phyloP scores from a whole-genome alignment of 2,113 vertebrate species.

The Cochlearius cochlearius region DNA sequence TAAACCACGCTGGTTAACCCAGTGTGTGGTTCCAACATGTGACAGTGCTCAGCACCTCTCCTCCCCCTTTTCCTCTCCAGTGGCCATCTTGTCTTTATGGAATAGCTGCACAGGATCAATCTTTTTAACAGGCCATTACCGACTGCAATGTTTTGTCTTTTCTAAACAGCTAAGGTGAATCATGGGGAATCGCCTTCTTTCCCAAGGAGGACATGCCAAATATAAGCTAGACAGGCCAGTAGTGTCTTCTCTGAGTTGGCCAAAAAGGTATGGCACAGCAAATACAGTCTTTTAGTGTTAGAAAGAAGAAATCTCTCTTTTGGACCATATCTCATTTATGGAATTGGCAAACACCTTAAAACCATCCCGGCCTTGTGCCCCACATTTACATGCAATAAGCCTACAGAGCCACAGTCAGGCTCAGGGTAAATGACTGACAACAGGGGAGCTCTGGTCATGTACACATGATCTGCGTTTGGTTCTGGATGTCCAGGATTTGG shows the following conservation, averaged over 20 bases:
- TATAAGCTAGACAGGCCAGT: slow-evolving; percentile 34
- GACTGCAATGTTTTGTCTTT: background rate
- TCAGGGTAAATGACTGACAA: background rate
- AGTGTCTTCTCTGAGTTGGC: slow-evolving; percentile 43
- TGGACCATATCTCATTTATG: background rate
- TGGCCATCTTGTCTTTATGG: slow-evolving; percentile 8
- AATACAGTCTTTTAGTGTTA: background rate
- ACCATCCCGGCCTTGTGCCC: background rate
- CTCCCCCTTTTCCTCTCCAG: background rate
- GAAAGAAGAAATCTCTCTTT: slow-evolving; percentile 42
- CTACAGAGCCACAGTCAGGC: background rate
- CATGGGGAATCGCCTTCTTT: slow-evolving; percentile 35
- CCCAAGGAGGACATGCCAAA: slow-evolving; percentile 26
- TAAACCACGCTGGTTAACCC: background rate
- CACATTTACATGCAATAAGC: background rate
- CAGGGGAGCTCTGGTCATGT: background rate
- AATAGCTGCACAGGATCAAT: background rate
- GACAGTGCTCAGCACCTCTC: slow-evolving; percentile 20
- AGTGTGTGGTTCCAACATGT: background rate
- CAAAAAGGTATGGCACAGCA: slow-evolving; percentile 53
- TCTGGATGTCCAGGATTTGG: slow-evolving; percentile 5
- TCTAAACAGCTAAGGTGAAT: slow-evolving; percentile 20
- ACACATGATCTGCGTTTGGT: background rate
- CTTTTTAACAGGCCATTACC: background rate
- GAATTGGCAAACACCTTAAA: slow-evolving; percentile 52